Percentiles rank a stretch among this genome's conserved stretches.
phyloP scores from a whole-genome alignment of 2,113 vertebrate genomes.

The Turdus rufiventris region DNA sequence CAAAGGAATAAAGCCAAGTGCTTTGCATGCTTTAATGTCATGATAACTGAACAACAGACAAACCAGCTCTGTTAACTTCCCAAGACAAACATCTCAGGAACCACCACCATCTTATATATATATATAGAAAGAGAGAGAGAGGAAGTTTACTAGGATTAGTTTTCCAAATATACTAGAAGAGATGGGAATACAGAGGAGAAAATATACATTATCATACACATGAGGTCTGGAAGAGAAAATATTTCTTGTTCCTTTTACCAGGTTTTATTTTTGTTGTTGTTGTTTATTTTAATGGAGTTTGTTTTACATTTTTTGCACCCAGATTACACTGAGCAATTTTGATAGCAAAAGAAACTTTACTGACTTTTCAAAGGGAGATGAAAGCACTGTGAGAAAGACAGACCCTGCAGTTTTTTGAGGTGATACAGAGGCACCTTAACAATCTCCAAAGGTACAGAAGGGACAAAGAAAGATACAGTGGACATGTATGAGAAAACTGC shows the following conservation, averaged over 20 bases:
- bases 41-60: not conserved
- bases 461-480: not conserved
- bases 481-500: not conserved
- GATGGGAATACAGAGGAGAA: not conserved
- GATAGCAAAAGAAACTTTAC: not conserved
- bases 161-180: not conserved
- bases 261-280: not conserved
- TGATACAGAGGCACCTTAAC: not conserved
- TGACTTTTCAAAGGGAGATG: not conserved
- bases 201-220: not conserved
- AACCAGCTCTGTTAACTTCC: not conserved
- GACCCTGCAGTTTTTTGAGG: not conserved
- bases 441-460: not conserved
- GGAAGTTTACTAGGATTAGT: not conserved
- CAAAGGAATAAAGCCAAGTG: not conserved
- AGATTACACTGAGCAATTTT: not conserved
- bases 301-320: not conserved
- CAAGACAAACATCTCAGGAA: not conserved
- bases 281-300: not conserved
- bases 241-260: not conserved
- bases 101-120: not conserved
- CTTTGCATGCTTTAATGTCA: not conserved
- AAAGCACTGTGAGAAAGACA: not conserved
- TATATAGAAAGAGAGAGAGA: not conserved
- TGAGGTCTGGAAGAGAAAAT: not conserved